A percentile compares a stretch with the other conserved stretches of the same genome.
Conservation (phyloP, 2,888 invertebrate genomes). For the Pristionchus arcanus region DNA sequence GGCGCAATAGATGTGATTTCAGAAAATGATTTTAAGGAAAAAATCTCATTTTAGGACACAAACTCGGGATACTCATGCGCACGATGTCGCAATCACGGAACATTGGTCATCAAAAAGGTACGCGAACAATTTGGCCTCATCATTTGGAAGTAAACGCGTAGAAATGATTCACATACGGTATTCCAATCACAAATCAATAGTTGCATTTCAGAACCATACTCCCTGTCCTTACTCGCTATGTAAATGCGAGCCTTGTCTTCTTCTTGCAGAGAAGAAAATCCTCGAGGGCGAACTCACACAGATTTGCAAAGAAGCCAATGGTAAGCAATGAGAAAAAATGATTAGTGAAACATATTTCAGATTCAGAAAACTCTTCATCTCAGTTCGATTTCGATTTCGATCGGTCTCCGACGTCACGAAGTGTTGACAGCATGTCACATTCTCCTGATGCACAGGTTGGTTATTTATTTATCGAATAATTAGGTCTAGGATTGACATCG, state of each 20-base stretch:
- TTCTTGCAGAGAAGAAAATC: neutral
- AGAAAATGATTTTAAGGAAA: neutral
- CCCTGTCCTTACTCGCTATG: neutral
- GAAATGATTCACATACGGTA: too few relatives aligned
- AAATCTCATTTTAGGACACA: neutral
- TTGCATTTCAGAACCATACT: neutral
- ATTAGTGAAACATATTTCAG: too few relatives aligned
- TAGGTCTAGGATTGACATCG: neutral
- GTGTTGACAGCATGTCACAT: neutral
- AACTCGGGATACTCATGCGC: neutral
- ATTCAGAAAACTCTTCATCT: too few relatives aligned
- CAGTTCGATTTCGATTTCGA: too few relatives aligned
- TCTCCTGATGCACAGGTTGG: neutral
- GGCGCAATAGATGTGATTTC: too few relatives aligned
- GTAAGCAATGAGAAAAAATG: too few relatives aligned
- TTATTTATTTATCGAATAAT: neutral
- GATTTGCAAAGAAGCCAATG: too few relatives aligned
- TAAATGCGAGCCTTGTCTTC: neutral
- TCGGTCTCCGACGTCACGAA: neutral
- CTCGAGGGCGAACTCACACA: too few relatives aligned
- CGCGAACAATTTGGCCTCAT: neutral
- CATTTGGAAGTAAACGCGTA: too few relatives aligned
- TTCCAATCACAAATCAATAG: neutral
- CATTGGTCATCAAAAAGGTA: neutral
- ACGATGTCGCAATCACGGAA: neutral